phyloP scores from a whole-genome alignment of 2,113 vertebrate species.

The Siphamia tubifer region DNA sequence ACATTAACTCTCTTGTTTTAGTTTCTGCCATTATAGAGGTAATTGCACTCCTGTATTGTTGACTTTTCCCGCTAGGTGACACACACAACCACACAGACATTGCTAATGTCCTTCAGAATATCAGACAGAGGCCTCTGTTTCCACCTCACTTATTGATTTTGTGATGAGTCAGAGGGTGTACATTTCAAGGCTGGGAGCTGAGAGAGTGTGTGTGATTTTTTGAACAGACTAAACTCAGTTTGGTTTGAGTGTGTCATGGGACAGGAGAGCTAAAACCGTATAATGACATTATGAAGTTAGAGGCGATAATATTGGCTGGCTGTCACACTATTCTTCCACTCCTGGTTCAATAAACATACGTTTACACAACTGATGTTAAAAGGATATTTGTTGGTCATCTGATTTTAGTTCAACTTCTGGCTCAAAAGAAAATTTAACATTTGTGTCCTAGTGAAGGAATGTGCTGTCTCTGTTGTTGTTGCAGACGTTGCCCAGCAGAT shows the following conservation, averaged over 20 bases:
- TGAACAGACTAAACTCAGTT: constrained; percentile 12
- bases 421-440: neutral
- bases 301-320: neutral
- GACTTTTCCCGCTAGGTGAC: constrained; percentile 5
- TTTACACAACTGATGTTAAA: neutral
- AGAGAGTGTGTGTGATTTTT: constrained; percentile 2
- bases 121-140: constrained; percentile 48
- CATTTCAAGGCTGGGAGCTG: constrained; percentile 36
- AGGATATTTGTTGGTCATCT: neutral
- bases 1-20: neutral
- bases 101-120: constrained; percentile 47
- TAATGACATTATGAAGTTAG: constrained; percentile 20
- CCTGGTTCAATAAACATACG: neutral
- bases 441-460: neutral
- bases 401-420: neutral
- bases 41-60: constrained; percentile 3
- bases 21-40: constrained; percentile 7
- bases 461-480: constrained; percentile 1
- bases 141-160: constrained; percentile 64
- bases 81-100: constrained; percentile 7
- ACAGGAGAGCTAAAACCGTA: neutral
- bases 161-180: constrained; percentile 66
- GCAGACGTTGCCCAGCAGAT: constrained; percentile 47
- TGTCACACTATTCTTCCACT: neutral
- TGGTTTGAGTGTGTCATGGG: neutral